Evolutionary conservation across 1,140 invertebrate genomes (phyloP), one percentile per base, ranked within the genome.

Genomic region (Macrobrachium rosenbergii): DNA sequence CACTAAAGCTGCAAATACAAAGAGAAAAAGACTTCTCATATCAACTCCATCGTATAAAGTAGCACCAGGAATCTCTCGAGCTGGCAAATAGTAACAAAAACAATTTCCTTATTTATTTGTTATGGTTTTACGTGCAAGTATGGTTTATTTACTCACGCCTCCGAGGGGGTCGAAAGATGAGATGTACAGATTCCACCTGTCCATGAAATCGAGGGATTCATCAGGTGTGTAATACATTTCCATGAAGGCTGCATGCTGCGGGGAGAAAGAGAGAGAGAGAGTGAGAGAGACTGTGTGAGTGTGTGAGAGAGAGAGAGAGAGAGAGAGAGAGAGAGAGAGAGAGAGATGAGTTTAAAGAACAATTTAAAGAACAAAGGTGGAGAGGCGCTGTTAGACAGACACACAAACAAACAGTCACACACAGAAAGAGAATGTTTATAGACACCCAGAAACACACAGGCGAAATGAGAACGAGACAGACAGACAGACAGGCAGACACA

Each of bases 151-250:
- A 80, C 81, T 72, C 23, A 82, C 83, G n/a, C 67, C 80, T 16
- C 59, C 88, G 5, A 81, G 58, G n/a, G 90, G 89, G 72, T 91
- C 90, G 69, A 91, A 91, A 52, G 88, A 90, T 17, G 90, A 91
- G 23, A 91, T 77, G 81, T 91, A 91, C 0, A 91, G 69, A 43
- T 88, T 91, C 88, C 90, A 90, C 17, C 90, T 77, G 60, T 90
- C 90, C 2, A 79, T 82, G 60, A 89, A 83, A 14, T 88, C 82
- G 14, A 84, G 78, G 14, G 83, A 63, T 6, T 77, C 79, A 64
- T 89, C 87, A 60, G 89, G 87, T n/a, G 88, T 87, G 58, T 90
- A 81, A 83, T 90, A 90, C 3, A 90, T 82, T 81, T 91, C 91
- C 23, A 90, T 88, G 82, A 91, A 91, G 19, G 90, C 90, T n/a